Base-by-base conservation (phyloP, 30 jellyfish, hydroid and myxozoan genomes). In the Calvadosia cruxmelitensis region DNA sequence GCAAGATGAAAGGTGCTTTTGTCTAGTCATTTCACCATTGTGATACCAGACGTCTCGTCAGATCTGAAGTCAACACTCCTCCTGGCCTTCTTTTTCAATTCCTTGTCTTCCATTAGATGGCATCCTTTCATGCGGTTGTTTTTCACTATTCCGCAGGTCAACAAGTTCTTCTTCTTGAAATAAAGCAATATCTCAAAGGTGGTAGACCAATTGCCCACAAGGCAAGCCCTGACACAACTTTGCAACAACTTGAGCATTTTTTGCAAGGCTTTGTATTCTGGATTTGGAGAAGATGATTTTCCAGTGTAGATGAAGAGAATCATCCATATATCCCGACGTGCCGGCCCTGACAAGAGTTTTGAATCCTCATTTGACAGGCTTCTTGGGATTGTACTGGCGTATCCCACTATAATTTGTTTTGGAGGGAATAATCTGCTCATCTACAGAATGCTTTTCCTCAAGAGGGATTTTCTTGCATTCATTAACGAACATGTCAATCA, bases 101-200 rank as follows among this genome's bases (percentile, higher is more conserved):
- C 94, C n/a, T 81, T 81, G 32, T 81, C 68, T 16, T 79, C 12
- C 1, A 51, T 42, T 25, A 82, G 49, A 1, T 78, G 94, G 73
- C 94, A 82, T 1, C 84, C 91, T n/a, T n/a, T n/a, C n/a, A n/a
- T n/a, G 52, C 94, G 69, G 61, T 82, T 82, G 7, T 27, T 33
- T 69, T 92, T 75, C 69, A 82, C 64, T 49, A 85, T 82, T 16
- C 94, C 94, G 29, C 26, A 73, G 61, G 92, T 78, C 32, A 34
- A 49, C 31, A 75, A 67, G 24, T 66, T 84, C 51, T 25, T 29
- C 66, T 50, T 63, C 64, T 82, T 82, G 66, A 82, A 33, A 71
- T 75, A 74, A 28, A 63, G 48, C 68, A 82, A 27, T 12, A 75
- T 75, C n/a, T 68, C 92, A 64, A 67, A 25, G 0, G 94, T 82